A percentile compares a stretch with the other conserved stretches of the same genome.
Evolutionary conservation across 2,888 invertebrate genomes (phyloP).

Genomic region (Cyaniris semiargus): DNA sequence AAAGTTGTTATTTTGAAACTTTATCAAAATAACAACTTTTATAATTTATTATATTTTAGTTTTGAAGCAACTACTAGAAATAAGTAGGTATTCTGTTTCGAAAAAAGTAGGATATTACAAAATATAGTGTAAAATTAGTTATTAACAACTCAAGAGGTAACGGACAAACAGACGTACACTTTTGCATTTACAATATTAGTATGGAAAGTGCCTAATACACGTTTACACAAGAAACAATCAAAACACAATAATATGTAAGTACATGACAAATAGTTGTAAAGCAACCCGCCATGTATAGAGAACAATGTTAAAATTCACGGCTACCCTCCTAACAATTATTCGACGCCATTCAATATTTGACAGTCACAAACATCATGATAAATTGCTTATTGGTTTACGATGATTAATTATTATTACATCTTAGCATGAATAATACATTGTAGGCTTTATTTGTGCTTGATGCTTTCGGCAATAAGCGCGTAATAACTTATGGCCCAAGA

Average conservation of each 20-base stretch:
- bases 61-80: no score
- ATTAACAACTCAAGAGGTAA: no score
- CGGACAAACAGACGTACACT: no score
- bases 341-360: not conserved
- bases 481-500: no score
- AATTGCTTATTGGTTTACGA: slow-evolving; percentile 16
- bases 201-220: no score
- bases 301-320: not conserved
- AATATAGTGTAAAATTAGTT: no score
- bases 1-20: not conserved
- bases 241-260: not conserved
- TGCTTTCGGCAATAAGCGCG: not conserved
- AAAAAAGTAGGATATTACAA: no score
- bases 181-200: no score
- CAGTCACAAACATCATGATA: not conserved
- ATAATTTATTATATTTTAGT: no score
- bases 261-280: not conserved
- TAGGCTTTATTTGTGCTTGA: not conserved
- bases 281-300: not conserved
- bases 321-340: slow-evolving; percentile 16
- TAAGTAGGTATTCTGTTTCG: no score
- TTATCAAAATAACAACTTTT: not conserved
- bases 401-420: slow-evolving; percentile 1
- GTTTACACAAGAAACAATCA: not conserved
- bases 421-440: not conserved